Conservation (phyloP, 2,113 vertebrate species). For the Calcarius ornatus region DNA sequence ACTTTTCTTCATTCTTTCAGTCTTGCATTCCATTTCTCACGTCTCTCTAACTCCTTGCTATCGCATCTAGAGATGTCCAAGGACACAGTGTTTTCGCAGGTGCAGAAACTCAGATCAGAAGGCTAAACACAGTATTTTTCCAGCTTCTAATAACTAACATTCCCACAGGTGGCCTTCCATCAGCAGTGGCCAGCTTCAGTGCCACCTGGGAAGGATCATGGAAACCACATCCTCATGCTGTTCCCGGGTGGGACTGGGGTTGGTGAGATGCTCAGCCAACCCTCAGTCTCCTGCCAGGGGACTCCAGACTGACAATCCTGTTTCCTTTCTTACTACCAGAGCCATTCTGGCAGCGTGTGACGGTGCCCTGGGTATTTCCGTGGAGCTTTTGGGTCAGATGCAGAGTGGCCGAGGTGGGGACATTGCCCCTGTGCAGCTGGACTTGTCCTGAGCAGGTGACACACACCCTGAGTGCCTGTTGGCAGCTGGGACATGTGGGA, state of each 20-base stretch:
- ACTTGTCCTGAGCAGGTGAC: fast-evolving
- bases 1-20: no score
- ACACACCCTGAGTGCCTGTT: no score
- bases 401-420: fast-evolving
- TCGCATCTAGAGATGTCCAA: no score
- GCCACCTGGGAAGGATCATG: fast-evolving
- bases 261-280: background rate
- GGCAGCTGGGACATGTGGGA: background rate
- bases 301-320: fast-evolving
- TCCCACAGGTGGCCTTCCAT: no score
- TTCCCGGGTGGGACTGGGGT: background rate
- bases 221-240: fast-evolving
- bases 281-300: fast-evolving
- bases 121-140: no score
- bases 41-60: no score
- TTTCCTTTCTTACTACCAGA: background rate
- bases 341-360: background rate
- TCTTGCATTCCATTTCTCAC: no score
- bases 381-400: background rate
- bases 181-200: background rate
- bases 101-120: no score
- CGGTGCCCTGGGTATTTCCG: fast-evolving
- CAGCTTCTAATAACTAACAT: no score
- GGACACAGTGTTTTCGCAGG: no score
- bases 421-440: background rate